Conservation (phyloP, 2,113 vertebrate genomes). For the Anser cygnoides region DNA sequence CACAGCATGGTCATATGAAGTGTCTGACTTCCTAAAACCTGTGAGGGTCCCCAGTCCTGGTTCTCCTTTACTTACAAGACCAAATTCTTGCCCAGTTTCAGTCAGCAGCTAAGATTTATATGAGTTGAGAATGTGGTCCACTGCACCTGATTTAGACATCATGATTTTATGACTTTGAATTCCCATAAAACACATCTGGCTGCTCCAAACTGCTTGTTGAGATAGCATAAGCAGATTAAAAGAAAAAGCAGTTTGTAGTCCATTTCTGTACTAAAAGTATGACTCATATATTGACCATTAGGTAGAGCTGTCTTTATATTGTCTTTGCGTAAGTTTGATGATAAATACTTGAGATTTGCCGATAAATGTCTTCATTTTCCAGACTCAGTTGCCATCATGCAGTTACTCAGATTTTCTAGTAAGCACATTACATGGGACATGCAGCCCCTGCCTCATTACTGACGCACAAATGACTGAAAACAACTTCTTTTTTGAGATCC, state of each 20-base stretch:
- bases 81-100: neutral
- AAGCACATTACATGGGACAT: neutral
- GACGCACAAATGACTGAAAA: constrained; percentile 27
- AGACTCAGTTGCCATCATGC: neutral
- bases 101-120: neutral
- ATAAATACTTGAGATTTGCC: neutral
- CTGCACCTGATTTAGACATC: neutral
- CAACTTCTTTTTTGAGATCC: constrained; percentile 40
- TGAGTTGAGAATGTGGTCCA: neutral
- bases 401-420: constrained; percentile 28
- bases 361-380: constrained; percentile 9
- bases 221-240: neutral
- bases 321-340: neutral
- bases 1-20: neutral
- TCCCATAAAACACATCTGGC: neutral
- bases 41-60: accelerated
- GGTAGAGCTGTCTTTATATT: neutral
- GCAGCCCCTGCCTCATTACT: neutral
- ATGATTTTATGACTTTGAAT: neutral
- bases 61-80: neutral
- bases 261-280: neutral
- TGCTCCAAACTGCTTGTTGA: neutral
- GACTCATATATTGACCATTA: neutral
- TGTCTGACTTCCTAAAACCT: neutral
- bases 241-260: neutral